phyloP scores from a whole-genome alignment of 2,888 invertebrate genomes.

The Drosophila vallismaia region DNA sequence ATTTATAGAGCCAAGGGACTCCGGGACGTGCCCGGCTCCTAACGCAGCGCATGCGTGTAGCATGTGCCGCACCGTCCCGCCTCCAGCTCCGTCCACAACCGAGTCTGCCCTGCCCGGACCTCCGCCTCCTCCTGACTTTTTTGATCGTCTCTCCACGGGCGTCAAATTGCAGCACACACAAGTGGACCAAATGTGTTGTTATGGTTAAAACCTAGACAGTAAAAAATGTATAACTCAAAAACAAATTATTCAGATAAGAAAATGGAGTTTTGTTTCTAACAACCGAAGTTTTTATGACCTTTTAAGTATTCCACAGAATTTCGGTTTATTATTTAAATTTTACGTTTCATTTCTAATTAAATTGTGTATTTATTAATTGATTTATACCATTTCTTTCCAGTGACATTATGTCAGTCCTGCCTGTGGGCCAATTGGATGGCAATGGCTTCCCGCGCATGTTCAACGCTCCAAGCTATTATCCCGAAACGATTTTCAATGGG shows the following conservation, averaged over 20 bases:
- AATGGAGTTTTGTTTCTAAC: slow-evolving; percentile 4
- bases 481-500: slow-evolving; percentile 83
- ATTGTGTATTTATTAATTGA: neutral
- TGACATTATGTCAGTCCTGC: slow-evolving; percentile 83
- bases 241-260: neutral
- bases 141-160: slow-evolving; percentile 37
- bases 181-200: slow-evolving; percentile 36
- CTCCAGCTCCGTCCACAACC: neutral
- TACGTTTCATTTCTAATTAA: neutral
- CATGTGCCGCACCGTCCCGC: slow-evolving; percentile 66
- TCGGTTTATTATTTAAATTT: neutral
- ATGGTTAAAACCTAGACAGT: slow-evolving; percentile 11
- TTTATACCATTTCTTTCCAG: slow-evolving; percentile 56
- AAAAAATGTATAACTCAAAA: slow-evolving; percentile 8
- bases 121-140: neutral
- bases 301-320: neutral
- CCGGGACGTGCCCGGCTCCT: slow-evolving; percentile 52
- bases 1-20: slow-evolving; percentile 70
- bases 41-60: slow-evolving; percentile 73
- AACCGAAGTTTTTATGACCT: neutral
- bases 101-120: slow-evolving; percentile 51
- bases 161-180: slow-evolving; percentile 67
- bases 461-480: slow-evolving; percentile 83
- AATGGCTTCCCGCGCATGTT: slow-evolving; percentile 83
- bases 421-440: slow-evolving; percentile 83